A percentile compares a stretch with the other conserved stretches of the same genome.
Evolutionary conservation across 2,888 invertebrate genomes (phyloP).

Genomic region (Epistrophe grossulariae): DNA sequence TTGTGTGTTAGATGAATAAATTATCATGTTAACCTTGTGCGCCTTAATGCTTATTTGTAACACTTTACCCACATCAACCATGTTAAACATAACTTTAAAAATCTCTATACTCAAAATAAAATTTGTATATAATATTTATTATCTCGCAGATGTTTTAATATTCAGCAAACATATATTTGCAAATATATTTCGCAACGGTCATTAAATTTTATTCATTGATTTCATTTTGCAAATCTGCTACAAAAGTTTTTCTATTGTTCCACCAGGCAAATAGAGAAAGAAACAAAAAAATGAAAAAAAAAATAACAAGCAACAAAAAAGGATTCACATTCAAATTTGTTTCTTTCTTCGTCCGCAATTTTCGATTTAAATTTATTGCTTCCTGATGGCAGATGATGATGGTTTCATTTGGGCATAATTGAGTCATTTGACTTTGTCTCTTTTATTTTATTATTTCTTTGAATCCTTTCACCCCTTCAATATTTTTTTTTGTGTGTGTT

Average conservation of each 20-base stretch:
- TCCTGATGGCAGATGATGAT: slow-evolving; percentile 71
- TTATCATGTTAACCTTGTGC: neutral
- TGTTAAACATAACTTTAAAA: neutral
- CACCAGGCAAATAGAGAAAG: neutral
- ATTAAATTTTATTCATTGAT: slow-evolving; percentile 67
- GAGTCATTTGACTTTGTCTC: slow-evolving; percentile 64
- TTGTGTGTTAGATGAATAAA: neutral
- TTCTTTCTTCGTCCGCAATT: slow-evolving; percentile 21
- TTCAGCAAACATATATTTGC: slow-evolving; percentile 39
- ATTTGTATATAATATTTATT: neutral
- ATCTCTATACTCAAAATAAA: neutral
- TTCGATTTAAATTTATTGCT: slow-evolving; percentile 68
- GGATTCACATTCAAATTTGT: slow-evolving; percentile 64
- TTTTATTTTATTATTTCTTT: neutral
- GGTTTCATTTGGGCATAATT: slow-evolving; percentile 59
- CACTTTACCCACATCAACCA: neutral
- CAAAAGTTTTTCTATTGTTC: slow-evolving; percentile 49
- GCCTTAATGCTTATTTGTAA: neutral
- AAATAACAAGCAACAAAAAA: neutral
- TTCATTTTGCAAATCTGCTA: slow-evolving; percentile 59
- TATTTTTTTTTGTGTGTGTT: neutral
- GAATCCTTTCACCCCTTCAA: slow-evolving; percentile 51
- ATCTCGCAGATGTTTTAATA: slow-evolving; percentile 48
- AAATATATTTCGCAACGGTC: slow-evolving; percentile 65
- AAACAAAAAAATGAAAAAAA: slow-evolving; percentile 1